phyloP scores from a whole-genome alignment of 1,140 invertebrate species.

The Papilio xuthus region DNA sequence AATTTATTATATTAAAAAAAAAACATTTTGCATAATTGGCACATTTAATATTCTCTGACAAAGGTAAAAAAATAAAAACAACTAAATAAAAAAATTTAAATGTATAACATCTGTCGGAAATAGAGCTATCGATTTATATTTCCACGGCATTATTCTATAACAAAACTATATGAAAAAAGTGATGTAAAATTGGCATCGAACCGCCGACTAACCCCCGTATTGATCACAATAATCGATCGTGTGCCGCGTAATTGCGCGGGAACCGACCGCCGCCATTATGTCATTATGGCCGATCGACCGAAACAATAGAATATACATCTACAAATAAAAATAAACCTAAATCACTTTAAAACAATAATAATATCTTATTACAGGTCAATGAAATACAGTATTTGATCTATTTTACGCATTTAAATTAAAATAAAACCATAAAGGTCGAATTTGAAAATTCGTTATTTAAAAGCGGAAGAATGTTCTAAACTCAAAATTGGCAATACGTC shows the following conservation, averaged over 20 bases:
- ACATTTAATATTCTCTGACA: neutral
- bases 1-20: too few relatives aligned
- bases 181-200: conserved; percentile 78
- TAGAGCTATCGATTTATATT: conserved; percentile 64
- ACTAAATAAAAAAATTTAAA: neutral
- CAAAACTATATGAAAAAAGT: conserved; percentile 75
- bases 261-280: conserved; percentile 78
- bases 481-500: conserved; percentile 61
- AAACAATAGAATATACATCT: conserved; percentile 69
- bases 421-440: neutral
- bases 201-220: conserved; percentile 78
- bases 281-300: conserved; percentile 76
- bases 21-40: too few relatives aligned
- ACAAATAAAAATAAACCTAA: conserved; percentile 45
- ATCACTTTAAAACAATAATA: conserved; percentile 11
- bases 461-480: conserved; percentile 47
- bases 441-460: neutral
- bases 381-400: neutral
- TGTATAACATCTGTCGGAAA: conserved; percentile 45
- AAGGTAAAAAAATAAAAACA: conserved; percentile 17
- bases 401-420: neutral
- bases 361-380: neutral
- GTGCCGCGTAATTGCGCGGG: conserved; percentile 78
- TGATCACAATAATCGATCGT: conserved; percentile 81
- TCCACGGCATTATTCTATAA: conserved; percentile 69